A percentile compares a stretch with the other conserved stretches of the same genome.
phyloP scores from a whole-genome alignment of 2,797 vertebrate species.

The Darevskia nairensis region DNA sequence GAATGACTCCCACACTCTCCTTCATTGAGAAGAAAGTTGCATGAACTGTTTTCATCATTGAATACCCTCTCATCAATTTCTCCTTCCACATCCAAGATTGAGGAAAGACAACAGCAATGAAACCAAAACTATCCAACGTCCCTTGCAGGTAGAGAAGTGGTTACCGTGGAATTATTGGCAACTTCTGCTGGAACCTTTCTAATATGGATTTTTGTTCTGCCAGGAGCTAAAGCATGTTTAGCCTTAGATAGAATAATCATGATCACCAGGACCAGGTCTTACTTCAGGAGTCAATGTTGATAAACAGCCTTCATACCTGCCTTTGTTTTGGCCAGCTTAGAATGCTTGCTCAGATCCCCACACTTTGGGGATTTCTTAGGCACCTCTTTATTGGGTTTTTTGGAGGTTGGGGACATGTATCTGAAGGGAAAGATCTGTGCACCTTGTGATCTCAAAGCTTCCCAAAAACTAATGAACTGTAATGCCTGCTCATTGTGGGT shows the following conservation, averaged over 20 bases:
- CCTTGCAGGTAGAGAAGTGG: background rate
- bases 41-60: background rate
- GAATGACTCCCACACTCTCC: background rate
- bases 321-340: background rate
- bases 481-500: too few relatives aligned
- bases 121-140: background rate
- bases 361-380: background rate
- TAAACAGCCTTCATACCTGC: background rate
- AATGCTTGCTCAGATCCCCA: background rate
- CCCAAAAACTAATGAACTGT: background rate
- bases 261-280: background rate
- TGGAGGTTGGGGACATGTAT: background rate
- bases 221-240: background rate
- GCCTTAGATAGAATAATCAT: background rate
- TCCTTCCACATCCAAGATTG: background rate
- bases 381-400: background rate
- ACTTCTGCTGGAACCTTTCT: background rate
- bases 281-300: background rate
- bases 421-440: background rate
- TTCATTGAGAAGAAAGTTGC: background rate
- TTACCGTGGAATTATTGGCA: background rate
- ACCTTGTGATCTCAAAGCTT: background rate
- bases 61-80: background rate
- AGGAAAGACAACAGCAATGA: background rate
- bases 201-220: background rate